A percentile compares a stretch with the other conserved stretches of the same genome.
phyloP scores from a whole-genome alignment of 2,797 vertebrate genomes.

The Ambastaia sidthimunki region DNA sequence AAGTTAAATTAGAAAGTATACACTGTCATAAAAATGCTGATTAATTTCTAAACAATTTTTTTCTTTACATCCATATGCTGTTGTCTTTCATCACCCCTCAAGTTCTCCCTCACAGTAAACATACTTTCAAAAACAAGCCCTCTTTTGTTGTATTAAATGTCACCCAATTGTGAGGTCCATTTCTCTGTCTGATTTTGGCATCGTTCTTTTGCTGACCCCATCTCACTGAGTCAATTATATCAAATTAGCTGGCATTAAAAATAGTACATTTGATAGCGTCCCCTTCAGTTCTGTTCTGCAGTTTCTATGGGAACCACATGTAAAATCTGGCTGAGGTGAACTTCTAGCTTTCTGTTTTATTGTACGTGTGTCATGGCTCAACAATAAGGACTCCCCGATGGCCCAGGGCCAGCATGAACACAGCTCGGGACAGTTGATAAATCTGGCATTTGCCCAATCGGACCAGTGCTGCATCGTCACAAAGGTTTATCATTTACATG shows the following conservation, averaged over 20 bases:
- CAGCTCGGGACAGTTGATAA: too few relatives aligned
- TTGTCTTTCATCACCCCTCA: background rate
- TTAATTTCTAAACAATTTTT: background rate
- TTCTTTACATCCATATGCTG: background rate
- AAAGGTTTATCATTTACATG: too few relatives aligned
- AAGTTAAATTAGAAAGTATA: background rate
- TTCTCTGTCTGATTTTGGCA: conserved; percentile 34
- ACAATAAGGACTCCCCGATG: too few relatives aligned
- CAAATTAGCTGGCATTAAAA: conserved; percentile 61
- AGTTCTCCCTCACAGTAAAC: background rate
- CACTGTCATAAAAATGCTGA: background rate
- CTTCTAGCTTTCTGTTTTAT: conserved; percentile 40
- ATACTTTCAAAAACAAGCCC: conserved; percentile 17
- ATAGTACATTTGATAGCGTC: conserved; percentile 43
- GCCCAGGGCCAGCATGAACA: too few relatives aligned
- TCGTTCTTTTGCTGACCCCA: conserved; percentile 52
- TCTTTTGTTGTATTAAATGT: conserved; percentile 36
- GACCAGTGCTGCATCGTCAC: too few relatives aligned
- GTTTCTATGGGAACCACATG: conserved; percentile 62
- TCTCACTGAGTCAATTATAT: conserved; percentile 62
- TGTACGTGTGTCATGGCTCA: conserved; percentile 15
- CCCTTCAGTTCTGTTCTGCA: conserved; percentile 44
- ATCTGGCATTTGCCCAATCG: too few relatives aligned
- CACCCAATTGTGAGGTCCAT: conserved; percentile 28
- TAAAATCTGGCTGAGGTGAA: conserved; percentile 55